These are phyloP conservation scores for Cynaeus angustus DNA, from an alignment of 2,888 invertebrate species.

Conservation along the genomic window DNA sequence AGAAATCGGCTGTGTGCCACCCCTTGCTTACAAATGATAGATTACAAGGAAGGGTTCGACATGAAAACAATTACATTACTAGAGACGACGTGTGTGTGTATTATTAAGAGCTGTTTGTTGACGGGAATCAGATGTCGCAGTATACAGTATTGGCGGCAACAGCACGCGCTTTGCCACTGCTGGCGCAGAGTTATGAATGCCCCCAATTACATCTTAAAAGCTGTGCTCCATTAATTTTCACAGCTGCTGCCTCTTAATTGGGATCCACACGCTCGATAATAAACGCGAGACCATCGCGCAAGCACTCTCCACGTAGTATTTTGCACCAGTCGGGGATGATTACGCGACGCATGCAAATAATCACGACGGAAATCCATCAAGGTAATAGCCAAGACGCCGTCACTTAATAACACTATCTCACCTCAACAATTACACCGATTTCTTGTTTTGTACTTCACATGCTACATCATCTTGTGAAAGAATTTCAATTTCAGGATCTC, in stretches of 20 bases:
- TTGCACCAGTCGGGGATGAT: slow-evolving; percentile 49
- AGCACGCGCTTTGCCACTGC: slow-evolving; percentile 57
- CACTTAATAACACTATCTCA: slow-evolving; percentile 21
- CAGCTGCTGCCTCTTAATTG: slow-evolving; percentile 79
- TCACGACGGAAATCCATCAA: slow-evolving; percentile 37
- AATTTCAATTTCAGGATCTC: background rate
- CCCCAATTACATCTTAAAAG: slow-evolving; percentile 79
- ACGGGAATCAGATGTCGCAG: slow-evolving; percentile 63
- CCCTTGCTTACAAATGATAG: slow-evolving; percentile 68
- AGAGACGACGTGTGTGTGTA: slow-evolving; percentile 57
- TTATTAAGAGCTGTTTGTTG: slow-evolving; percentile 60
- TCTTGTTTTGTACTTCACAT: too few species aligned
- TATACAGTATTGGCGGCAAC: slow-evolving; percentile 44
- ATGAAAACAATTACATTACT: slow-evolving; percentile 62
- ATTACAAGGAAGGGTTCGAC: slow-evolving; percentile 63
- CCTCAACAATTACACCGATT: slow-evolving; percentile 1
- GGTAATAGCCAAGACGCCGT: slow-evolving; percentile 14
- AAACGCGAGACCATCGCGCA: slow-evolving; percentile 64
- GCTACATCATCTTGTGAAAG: too few species aligned
- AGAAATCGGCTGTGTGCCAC: slow-evolving; percentile 58
- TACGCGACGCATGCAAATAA: slow-evolving; percentile 45
- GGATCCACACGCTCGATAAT: slow-evolving; percentile 76
- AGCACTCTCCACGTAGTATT: slow-evolving; percentile 45
- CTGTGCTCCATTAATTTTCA: slow-evolving; percentile 78
- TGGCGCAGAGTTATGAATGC: slow-evolving; percentile 75